These are phyloP conservation scores for Lagria hirta DNA, from an alignment of 2,888 invertebrate species.

Conservation along the genomic window DNA sequence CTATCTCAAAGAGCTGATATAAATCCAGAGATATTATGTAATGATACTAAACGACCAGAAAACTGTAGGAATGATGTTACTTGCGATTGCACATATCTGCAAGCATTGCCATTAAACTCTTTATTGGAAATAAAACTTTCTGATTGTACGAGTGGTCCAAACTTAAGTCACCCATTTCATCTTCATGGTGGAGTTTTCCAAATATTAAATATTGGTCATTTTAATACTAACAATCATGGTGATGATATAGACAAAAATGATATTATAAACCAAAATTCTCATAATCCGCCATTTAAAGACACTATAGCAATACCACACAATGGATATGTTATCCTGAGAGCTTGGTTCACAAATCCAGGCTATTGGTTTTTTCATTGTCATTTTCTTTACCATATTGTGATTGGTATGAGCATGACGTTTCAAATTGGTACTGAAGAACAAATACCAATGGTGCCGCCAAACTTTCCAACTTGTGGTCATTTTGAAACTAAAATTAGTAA, in stretches of 20 bases:
- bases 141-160: conserved; percentile 80
- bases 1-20: conserved; percentile 78
- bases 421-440: conserved; percentile 78
- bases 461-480: conserved; percentile 78
- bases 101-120: conserved; percentile 79
- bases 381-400: conserved; percentile 83
- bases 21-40: conserved; percentile 73
- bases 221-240: conserved; percentile 77
- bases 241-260: conserved; percentile 76
- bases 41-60: conserved; percentile 73
- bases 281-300: conserved; percentile 78
- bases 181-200: conserved; percentile 80
- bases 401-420: conserved; percentile 82
- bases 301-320: conserved; percentile 87
- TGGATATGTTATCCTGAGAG: conserved; percentile 82
- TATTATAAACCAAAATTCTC: conserved; percentile 71
- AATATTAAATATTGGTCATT: conserved; percentile 80
- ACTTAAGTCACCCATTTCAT: conserved; percentile 85
- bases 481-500: too few relatives aligned
- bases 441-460: conserved; percentile 74
- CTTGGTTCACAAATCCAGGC: conserved; percentile 84
- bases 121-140: conserved; percentile 85
- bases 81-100: conserved; percentile 83
- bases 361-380: conserved; percentile 92
- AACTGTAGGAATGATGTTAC: conserved; percentile 72